phyloP scores from a whole-genome alignment of 2,888 invertebrate species.

The Aporophyla nigra region DNA sequence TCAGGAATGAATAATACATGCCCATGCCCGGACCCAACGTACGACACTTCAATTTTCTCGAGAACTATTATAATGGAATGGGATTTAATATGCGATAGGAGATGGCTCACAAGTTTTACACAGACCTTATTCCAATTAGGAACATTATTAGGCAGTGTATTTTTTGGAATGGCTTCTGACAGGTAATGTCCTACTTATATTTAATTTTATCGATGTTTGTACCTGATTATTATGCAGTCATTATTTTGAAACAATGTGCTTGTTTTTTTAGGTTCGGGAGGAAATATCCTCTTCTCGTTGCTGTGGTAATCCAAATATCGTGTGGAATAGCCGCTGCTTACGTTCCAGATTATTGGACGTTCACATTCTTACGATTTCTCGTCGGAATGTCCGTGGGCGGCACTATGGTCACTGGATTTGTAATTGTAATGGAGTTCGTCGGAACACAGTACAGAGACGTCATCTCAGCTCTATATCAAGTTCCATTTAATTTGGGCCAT shows the following conservation, averaged over 20 bases:
- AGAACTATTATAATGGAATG: conserved; percentile 94
- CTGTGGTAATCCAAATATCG: conserved; percentile 93
- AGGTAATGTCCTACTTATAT: conserved; percentile 88
- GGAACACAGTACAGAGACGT: conserved; percentile 90
- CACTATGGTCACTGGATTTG: conserved; percentile 93
- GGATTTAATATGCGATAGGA: conserved; percentile 93
- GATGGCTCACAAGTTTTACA: conserved; percentile 92
- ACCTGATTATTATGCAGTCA: background rate
- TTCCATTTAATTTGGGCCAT: conserved; percentile 93
- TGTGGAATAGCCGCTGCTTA: conserved; percentile 93
- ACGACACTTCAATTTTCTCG: conserved; percentile 92
- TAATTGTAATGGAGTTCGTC: conserved; percentile 93
- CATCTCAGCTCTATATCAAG: conserved; percentile 92
- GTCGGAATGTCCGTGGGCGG: conserved; percentile 95
- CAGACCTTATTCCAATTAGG: conserved; percentile 95
- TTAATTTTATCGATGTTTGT: background rate
- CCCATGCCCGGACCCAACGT: conserved; percentile 91
- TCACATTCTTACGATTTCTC: conserved; percentile 93
- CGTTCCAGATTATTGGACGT: conserved; percentile 91
- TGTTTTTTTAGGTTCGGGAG: conserved; percentile 93
- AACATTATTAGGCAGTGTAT: conserved; percentile 93
- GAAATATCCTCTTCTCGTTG: conserved; percentile 93
- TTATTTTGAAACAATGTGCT: background rate
- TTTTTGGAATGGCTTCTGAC: conserved; percentile 94
- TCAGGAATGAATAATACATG: conserved; percentile 81